Percentiles rank a stretch among this genome's conserved stretches.
Conservation (phyloP, 2,113 vertebrate species). For the Aptenodytes patagonicus region DNA sequence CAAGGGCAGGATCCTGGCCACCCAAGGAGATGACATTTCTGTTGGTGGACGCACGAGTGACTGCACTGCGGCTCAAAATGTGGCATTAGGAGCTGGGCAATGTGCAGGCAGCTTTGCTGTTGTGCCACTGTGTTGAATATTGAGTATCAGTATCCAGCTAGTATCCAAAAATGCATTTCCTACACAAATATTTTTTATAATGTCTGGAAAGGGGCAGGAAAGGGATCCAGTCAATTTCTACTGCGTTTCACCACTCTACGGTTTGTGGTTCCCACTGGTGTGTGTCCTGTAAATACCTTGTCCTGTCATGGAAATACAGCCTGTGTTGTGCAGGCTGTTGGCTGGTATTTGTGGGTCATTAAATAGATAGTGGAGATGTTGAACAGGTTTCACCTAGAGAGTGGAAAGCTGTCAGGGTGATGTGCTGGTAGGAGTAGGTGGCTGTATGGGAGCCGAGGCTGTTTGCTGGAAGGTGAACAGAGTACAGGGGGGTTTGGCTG, state of each 20-base stretch:
- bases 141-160: not conserved
- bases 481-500: not conserved
- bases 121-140: not conserved
- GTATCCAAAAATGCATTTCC: not conserved
- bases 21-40: no score
- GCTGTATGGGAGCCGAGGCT: not conserved
- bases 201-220: not conserved
- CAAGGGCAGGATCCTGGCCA: rapidly evolving
- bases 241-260: rapidly evolving
- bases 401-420: not conserved
- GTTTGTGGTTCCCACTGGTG: not conserved
- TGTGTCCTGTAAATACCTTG: not conserved
- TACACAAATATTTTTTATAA: not conserved
- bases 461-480: not conserved
- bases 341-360: not conserved
- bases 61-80: not conserved
- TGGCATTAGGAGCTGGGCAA: not conserved
- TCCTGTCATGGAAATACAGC: not conserved
- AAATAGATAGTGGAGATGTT: rapidly evolving
- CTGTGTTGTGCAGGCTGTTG: not conserved
- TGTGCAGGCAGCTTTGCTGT: not conserved
- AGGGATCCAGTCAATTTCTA: not conserved
- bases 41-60: rapidly evolving
- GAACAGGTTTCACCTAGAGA: not conserved
- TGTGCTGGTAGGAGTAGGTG: not conserved